A percentile compares a stretch with the other conserved stretches of the same genome.
Conservation (phyloP, 2,888 invertebrate species). For the Bimastos eiseni region DNA sequence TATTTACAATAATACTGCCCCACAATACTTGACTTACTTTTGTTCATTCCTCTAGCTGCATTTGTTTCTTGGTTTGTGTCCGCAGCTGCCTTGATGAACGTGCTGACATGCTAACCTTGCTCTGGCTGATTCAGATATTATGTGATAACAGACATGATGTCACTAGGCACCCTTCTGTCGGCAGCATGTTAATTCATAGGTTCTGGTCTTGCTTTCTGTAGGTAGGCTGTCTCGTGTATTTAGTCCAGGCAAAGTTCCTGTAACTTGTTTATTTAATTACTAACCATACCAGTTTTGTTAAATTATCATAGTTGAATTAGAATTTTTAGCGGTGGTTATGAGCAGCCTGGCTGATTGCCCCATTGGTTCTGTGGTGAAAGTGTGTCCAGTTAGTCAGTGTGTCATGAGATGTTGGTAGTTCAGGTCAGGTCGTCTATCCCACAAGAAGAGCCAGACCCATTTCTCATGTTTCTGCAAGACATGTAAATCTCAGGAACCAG, state of each 20-base stretch:
- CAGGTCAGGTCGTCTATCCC: background rate
- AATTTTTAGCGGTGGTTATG: background rate
- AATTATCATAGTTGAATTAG: background rate
- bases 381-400: background rate
- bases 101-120: no score
- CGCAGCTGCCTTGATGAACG: background rate
- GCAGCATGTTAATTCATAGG: background rate
- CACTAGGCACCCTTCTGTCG: background rate
- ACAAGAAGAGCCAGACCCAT: background rate
- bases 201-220: background rate
- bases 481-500: background rate
- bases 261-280: background rate
- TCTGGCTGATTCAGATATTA: no score
- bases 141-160: background rate
- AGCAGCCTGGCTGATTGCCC: background rate
- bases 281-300: background rate
- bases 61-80: background rate
- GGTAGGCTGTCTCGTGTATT: background rate
- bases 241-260: background rate
- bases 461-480: background rate
- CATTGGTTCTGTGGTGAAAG: background rate
- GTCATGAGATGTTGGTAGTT: background rate
- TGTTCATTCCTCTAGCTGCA: background rate
- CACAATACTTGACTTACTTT: background rate
- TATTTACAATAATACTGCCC: background rate